These are phyloP conservation scores for Aphyosemion australe DNA, from an alignment of 2,113 vertebrate species.

Conservation along the genomic window DNA sequence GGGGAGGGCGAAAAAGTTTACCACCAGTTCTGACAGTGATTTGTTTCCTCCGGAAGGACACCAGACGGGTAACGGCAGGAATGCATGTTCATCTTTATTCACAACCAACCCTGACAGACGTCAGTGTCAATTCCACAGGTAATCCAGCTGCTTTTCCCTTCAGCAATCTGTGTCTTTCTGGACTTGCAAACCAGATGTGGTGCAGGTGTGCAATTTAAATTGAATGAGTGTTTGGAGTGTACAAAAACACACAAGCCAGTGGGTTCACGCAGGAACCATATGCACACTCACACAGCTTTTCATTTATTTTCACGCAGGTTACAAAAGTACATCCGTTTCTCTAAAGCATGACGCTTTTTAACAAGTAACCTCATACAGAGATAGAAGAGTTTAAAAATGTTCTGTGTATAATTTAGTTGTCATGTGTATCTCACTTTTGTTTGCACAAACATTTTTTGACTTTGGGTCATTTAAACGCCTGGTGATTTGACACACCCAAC, in stretches of 20 bases:
- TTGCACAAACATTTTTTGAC: no score
- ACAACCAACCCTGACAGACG: constrained; percentile 43
- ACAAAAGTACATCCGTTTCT: not conserved
- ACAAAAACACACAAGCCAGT: constrained; percentile 21
- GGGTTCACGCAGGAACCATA: not conserved
- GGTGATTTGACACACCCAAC: no score
- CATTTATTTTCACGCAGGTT: not conserved
- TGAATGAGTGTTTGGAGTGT: constrained; percentile 11
- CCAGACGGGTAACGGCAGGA: constrained; percentile 38
- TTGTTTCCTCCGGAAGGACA: constrained; percentile 33
- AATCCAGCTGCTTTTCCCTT: constrained; percentile 53
- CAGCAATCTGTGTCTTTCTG: constrained; percentile 39
- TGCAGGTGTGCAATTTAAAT: constrained; percentile 44
- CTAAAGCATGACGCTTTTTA: not conserved
- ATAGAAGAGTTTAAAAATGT: no score
- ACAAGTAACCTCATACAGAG: not conserved
- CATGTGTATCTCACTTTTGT: no score
- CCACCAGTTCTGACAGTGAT: constrained; percentile 15
- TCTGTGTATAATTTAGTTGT: no score
- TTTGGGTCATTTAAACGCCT: no score
- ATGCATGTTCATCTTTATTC: constrained; percentile 54
- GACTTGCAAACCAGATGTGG: constrained; percentile 24
- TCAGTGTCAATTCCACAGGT: constrained; percentile 48
- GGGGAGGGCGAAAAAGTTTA: not conserved
- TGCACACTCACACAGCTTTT: not conserved